These are phyloP conservation scores for Mormoops blainvillei DNA, from an alignment of 2,113 vertebrate genomes.

Conservation along the genomic window DNA sequence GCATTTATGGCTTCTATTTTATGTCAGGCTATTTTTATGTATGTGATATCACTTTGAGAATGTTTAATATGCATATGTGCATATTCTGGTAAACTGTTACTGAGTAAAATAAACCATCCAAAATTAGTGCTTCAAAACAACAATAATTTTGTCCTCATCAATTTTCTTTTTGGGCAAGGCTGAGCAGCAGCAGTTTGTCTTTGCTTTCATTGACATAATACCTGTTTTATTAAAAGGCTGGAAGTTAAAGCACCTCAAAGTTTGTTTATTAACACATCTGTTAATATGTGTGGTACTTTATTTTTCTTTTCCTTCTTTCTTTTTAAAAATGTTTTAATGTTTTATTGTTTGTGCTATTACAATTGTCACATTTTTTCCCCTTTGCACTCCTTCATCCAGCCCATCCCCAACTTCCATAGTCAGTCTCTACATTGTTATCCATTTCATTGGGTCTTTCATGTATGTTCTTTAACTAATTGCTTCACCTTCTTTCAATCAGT, in stretches of 20 bases:
- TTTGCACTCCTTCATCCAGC: too few relatives aligned
- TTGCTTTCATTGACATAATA: not conserved
- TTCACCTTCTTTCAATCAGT: too few relatives aligned
- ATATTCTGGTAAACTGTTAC: not conserved
- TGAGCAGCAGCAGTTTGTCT: not conserved
- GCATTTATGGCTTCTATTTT: not conserved
- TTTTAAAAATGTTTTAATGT: too few relatives aligned
- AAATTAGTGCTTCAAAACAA: not conserved
- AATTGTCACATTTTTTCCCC: too few relatives aligned
- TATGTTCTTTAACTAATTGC: too few relatives aligned
- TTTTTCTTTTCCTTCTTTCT: too few relatives aligned
- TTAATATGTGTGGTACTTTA: too few relatives aligned
- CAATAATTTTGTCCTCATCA: not conserved
- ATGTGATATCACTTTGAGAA: not conserved
- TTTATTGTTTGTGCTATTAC: too few relatives aligned
- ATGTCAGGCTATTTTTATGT: not conserved
- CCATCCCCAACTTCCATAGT: too few relatives aligned
- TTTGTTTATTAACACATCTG: not conserved
- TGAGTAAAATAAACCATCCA: not conserved
- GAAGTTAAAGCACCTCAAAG: not conserved
- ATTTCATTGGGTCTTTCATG: too few relatives aligned
- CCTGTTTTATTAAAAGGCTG: not conserved
- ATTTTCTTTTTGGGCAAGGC: not conserved
- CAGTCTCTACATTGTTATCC: too few relatives aligned
- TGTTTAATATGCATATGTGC: not conserved